Percentiles rank a stretch among this genome's conserved stretches.
Conservation (phyloP, 2,888 invertebrate species). For the Cosmorhoe ocellata region DNA sequence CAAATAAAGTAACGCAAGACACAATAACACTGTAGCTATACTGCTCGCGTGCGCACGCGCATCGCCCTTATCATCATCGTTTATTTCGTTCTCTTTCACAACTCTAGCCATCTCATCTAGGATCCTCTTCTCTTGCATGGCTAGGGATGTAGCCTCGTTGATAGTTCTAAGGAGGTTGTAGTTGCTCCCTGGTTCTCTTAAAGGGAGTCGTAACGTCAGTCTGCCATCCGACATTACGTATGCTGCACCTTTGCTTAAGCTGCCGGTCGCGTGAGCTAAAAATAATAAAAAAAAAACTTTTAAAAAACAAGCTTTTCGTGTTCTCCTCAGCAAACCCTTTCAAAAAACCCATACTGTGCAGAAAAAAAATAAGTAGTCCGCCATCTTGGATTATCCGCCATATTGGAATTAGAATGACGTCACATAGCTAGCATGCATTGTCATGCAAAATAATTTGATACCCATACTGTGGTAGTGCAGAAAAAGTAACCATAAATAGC, state of each 20-base stretch:
- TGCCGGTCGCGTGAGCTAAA: conserved; percentile 32
- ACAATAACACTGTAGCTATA: conserved; percentile 26
- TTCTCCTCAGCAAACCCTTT: too few relatives aligned
- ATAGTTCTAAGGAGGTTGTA: conserved; percentile 89
- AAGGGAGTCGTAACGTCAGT: conserved; percentile 59
- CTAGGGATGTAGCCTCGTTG: conserved; percentile 84
- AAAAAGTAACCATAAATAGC: too few relatives aligned
- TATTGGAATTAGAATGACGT: too few relatives aligned
- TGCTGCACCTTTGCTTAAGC: conserved; percentile 52
- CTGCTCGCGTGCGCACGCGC: conserved; percentile 28
- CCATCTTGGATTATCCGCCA: too few relatives aligned
- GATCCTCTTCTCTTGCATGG: conserved; percentile 80
- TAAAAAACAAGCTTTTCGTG: too few relatives aligned
- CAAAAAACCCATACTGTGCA: too few relatives aligned
- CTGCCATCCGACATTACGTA: conserved; percentile 58
- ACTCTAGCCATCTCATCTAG: conserved; percentile 70
- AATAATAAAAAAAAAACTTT: too few relatives aligned
- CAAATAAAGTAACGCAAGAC: conserved; percentile 25
- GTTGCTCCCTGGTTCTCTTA: conserved; percentile 63
- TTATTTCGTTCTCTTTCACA: conserved; percentile 65
- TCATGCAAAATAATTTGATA: too few relatives aligned
- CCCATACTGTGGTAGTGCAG: too few relatives aligned
- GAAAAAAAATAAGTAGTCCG: too few relatives aligned
- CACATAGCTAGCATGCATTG: too few relatives aligned
- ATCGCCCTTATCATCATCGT: conserved; percentile 52